phyloP scores from a whole-genome alignment of 2,888 invertebrate genomes.

The Heliconius aoede region DNA sequence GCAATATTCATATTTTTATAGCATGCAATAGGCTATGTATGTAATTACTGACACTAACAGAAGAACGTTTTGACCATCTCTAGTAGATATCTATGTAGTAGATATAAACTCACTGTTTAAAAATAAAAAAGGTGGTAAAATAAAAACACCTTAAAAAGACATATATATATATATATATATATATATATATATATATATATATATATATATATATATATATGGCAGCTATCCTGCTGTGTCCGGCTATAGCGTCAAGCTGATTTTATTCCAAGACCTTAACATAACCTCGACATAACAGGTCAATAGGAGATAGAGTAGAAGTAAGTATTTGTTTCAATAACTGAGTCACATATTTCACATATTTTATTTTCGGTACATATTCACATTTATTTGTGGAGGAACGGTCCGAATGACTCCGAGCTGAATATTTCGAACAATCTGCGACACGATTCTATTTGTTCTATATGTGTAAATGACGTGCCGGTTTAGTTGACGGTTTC shows the following conservation, averaged over 20 bases:
- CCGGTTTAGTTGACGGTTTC: slow-evolving; percentile 50
- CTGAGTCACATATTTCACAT: slow-evolving; percentile 76
- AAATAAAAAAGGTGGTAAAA: too few relatives aligned
- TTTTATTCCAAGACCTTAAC: too few relatives aligned
- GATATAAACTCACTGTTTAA: too few relatives aligned
- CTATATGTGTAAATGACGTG: slow-evolving; percentile 58
- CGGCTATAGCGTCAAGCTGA: neutral
- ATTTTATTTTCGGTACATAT: slow-evolving; percentile 80
- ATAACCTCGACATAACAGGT: neutral
- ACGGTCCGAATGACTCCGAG: slow-evolving; percentile 49
- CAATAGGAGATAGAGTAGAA: slow-evolving; percentile 52
- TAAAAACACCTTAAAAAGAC: too few relatives aligned
- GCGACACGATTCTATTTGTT: slow-evolving; percentile 60
- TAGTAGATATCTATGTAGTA: too few relatives aligned
- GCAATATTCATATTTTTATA: slow-evolving; percentile 42
- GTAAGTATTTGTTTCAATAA: slow-evolving; percentile 73
- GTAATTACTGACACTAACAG: neutral
- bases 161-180: too few relatives aligned
- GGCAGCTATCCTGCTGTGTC: too few relatives aligned
- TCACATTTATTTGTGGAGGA: slow-evolving; percentile 76
- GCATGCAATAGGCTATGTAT: slow-evolving; percentile 31
- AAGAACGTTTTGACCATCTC: neutral
- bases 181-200: too few relatives aligned
- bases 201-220: too few relatives aligned
- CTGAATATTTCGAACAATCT: slow-evolving; percentile 59